A percentile compares a stretch with the other conserved stretches of the same genome.
Conservation (phyloP, 2,888 invertebrate genomes). For the Andrena haemorrhoa region DNA sequence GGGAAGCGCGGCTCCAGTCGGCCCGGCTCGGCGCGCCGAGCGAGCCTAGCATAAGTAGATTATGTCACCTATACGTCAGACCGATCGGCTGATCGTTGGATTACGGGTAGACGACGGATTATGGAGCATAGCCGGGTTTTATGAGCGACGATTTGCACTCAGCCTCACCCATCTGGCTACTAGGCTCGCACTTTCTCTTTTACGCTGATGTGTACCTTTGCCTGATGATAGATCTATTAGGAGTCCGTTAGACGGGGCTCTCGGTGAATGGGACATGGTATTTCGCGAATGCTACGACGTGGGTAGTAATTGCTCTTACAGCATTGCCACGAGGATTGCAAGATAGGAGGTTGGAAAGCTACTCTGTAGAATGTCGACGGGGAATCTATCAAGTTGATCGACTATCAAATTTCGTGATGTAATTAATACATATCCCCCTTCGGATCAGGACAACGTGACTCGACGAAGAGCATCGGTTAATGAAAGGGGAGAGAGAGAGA, state of each 20-base stretch:
- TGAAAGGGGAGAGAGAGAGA: neutral
- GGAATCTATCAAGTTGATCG: no score
- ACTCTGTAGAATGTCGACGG: neutral
- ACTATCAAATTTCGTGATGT: no score
- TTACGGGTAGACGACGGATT: neutral
- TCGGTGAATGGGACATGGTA: slow-evolving; percentile 4
- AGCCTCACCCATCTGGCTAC: neutral
- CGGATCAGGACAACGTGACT: neutral
- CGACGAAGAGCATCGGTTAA: neutral
- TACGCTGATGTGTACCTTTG: neutral
- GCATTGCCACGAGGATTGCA: neutral
- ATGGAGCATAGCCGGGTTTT: neutral
- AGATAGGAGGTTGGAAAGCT: neutral
- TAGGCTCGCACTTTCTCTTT: slow-evolving; percentile 13
- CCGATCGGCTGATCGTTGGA: slow-evolving; percentile 2
- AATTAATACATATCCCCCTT: no score
- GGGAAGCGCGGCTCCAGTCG: neutral
- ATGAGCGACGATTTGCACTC: slow-evolving; percentile 1
- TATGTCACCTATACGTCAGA: slow-evolving; percentile 15
- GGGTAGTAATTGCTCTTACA: neutral
- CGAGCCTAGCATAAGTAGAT: slow-evolving; percentile 23
- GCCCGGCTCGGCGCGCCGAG: neutral
- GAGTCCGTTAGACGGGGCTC: no score
- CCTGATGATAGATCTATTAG: neutral
- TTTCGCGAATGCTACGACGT: neutral